These are phyloP conservation scores for Luehdorfia chinensis DNA, from an alignment of 1,140 invertebrate genomes.

Conservation along the genomic window DNA sequence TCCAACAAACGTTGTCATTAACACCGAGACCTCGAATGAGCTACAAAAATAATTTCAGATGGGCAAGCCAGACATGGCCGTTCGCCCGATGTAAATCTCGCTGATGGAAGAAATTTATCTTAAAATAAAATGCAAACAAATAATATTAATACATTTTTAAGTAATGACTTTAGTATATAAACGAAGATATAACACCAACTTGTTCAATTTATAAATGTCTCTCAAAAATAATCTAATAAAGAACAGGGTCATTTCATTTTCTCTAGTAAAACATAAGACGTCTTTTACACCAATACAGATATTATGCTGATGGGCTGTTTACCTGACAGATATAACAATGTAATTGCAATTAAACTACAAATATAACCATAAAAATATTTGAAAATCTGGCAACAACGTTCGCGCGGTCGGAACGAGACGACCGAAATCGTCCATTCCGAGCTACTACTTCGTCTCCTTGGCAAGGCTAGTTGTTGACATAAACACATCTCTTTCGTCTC, in stretches of 20 bases:
- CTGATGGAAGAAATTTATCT: constrained; percentile 4
- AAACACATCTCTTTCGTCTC: constrained; percentile 32
- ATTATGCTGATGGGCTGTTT: not conserved
- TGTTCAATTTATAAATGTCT: too few relatives aligned
- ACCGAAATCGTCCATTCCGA: constrained; percentile 6
- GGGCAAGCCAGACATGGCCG: constrained; percentile 41
- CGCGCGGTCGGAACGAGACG: constrained; percentile 2
- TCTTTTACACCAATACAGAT: not conserved
- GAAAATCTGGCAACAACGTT: constrained; percentile 20
- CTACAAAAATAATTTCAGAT: constrained; percentile 66
- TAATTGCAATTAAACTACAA: not conserved
- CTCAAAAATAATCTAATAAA: too few relatives aligned
- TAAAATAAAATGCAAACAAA: not conserved
- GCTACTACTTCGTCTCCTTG: constrained; percentile 24
- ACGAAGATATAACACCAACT: too few relatives aligned
- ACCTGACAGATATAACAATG: not conserved
- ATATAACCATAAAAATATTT: constrained; percentile 3
- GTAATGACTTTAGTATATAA: too few relatives aligned
- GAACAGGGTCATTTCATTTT: too few relatives aligned
- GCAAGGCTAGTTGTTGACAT: constrained; percentile 53
- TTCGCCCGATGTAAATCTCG: constrained; percentile 27
- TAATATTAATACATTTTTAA: too few relatives aligned
- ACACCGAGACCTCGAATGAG: constrained; percentile 50
- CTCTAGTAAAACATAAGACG: too few relatives aligned
- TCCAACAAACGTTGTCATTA: constrained; percentile 29